Evolutionary conservation across 2,888 invertebrate genomes (phyloP).

Genomic region (Taphrorychus bicolor): DNA sequence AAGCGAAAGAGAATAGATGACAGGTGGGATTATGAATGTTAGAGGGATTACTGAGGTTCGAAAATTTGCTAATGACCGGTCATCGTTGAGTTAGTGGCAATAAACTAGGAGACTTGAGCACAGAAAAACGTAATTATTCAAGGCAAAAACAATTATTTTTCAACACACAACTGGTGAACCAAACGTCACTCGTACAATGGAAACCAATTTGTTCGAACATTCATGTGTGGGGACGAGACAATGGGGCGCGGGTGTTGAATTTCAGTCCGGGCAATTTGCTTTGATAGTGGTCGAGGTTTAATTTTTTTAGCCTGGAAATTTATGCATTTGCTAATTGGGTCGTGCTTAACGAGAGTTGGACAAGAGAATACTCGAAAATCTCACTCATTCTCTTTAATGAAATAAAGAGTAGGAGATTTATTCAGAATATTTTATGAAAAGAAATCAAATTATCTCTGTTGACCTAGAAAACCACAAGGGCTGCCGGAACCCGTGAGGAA

Average conservation of each 20-base stretch:
- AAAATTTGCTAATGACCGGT: neutral
- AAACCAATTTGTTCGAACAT: neutral
- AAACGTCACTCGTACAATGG: neutral
- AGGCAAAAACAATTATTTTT: too few relatives aligned
- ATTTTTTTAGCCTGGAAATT: neutral
- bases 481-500: too few relatives aligned
- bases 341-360: too few relatives aligned
- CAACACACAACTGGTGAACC: too few relatives aligned
- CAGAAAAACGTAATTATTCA: neutral
- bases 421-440: too few relatives aligned
- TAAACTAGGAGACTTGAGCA: too few relatives aligned
- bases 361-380: too few relatives aligned
- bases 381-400: neutral
- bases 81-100: neutral
- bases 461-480: too few relatives aligned
- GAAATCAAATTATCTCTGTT: too few relatives aligned
- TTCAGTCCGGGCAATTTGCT: neutral
- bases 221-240: neutral
- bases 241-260: neutral
- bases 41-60: neutral
- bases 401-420: too few relatives aligned
- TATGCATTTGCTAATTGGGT: neutral
- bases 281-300: neutral
- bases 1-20: neutral
- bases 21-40: slow-evolving; percentile 9